Base-by-base conservation (phyloP, 2,888 invertebrate genomes). In the Bombyx huttoni region DNA sequence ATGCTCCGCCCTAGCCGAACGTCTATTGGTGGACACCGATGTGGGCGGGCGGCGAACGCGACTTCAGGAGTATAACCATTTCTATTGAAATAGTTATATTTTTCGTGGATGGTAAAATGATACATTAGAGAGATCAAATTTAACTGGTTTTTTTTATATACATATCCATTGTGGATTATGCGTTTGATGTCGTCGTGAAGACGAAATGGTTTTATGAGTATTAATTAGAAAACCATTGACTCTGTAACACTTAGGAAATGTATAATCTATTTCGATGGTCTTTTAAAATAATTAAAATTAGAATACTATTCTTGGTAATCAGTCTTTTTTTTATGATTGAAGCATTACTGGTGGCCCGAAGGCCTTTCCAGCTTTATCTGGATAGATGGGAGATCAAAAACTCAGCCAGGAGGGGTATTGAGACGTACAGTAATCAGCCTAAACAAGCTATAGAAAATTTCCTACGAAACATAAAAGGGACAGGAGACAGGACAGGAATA, bases 1-100 rank as follows among this genome's bases (percentile, higher is more conserved):
- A 63, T 56, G 78, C 83, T 60, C 83, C 84, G 80, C 86, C 85
- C 78, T 59, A 53, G 12, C 46, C 48, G 56, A 45, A 34, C 46
- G 53, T 54, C 67, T 49, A 85, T 86, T 86, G 86, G 86, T 55
- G 53, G 58, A 48, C 47, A 34, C 48, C 49, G 40, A 52, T 58
- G 68, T 70, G 71, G 84, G 83, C 81, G 81, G 75, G 64, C 61
- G 59, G 57, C 53, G 24, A n/a, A 49, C 53, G 14, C 52, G 52
- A 47, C 54, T 53, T 48, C 56, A 51, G 54, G 51, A 52, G 51
- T 34, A 49, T 49, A 52, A 49, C 13, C 40, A 35, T 51, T 53
- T 51, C 52, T 55, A 52, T 57, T 57, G 54, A 55, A 58, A 58
- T 61, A 60, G 54, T 64, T 65, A 68, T 67, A 65, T 69, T 73